These are phyloP conservation scores for Heliothis subflexa DNA, from an alignment of 1,140 invertebrate species.

Conservation along the genomic window DNA sequence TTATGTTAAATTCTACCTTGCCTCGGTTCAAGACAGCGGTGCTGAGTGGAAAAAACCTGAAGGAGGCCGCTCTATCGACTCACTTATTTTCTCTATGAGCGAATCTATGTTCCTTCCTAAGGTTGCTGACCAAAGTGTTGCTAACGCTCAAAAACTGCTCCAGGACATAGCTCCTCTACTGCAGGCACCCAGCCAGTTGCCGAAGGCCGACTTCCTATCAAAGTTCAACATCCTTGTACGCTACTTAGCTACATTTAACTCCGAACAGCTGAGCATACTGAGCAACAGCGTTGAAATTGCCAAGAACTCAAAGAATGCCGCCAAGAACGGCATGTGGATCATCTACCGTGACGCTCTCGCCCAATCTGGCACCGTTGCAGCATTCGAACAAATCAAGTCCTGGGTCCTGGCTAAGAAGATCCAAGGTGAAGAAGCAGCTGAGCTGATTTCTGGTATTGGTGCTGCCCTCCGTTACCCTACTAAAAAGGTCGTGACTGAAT, in stretches of 20 bases:
- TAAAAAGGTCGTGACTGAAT: conserved; percentile 87
- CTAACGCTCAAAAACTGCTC: conserved; percentile 81
- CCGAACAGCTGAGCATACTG: conserved; percentile 85
- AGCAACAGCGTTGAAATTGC: conserved; percentile 79
- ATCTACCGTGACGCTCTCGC: conserved; percentile 88
- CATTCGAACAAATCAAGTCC: conserved; percentile 87
- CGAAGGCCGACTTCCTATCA: conserved; percentile 86
- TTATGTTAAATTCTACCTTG: conserved; percentile 86
- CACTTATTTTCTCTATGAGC: conserved; percentile 86
- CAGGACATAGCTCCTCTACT: conserved; percentile 87
- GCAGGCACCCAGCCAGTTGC: conserved; percentile 86
- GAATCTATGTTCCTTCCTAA: conserved; percentile 61
- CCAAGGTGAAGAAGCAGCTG: conserved; percentile 85
- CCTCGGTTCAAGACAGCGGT: conserved; percentile 65
- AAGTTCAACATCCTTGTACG: conserved; percentile 88
- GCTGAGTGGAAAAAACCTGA: conserved; percentile 68
- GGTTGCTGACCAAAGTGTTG: background rate
- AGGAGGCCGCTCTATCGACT: conserved; percentile 80
- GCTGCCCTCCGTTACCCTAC: conserved; percentile 88
- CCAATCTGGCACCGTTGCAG: conserved; percentile 89
- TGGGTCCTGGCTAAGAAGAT: conserved; percentile 88
- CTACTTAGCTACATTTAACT: conserved; percentile 87
- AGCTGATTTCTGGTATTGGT: conserved; percentile 85
- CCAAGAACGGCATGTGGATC: conserved; percentile 82
- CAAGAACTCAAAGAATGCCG: conserved; percentile 70